phyloP scores from a whole-genome alignment of 2,888 invertebrate genomes.

The Cristatella mucedo region DNA sequence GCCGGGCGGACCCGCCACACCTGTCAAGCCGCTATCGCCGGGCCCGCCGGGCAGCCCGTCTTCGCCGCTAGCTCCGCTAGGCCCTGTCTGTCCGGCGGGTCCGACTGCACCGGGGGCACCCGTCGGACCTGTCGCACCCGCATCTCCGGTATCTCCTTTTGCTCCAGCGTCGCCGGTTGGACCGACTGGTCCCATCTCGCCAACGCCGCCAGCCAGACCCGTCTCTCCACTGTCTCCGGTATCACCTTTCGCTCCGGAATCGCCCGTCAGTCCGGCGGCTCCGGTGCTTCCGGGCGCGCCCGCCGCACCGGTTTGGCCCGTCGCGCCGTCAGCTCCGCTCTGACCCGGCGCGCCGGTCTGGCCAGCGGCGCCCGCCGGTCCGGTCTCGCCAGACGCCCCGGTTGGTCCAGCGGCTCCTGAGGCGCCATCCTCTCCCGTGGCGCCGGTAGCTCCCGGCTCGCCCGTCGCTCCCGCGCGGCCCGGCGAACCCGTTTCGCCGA shows the following conservation, averaged over 20 bases:
- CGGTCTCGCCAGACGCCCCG: conserved; percentile 1
- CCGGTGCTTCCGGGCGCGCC: neutral
- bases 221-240: too few species aligned
- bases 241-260: too few species aligned
- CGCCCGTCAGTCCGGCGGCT: neutral
- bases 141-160: too few species aligned
- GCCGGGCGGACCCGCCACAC: neutral
- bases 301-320: neutral
- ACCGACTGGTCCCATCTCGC: too few species aligned
- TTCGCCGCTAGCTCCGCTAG: neutral
- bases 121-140: too few species aligned
- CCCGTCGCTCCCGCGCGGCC: neutral
- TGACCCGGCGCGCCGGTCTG: neutral
- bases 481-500: neutral
- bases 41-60: neutral
- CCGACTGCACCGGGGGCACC: neutral
- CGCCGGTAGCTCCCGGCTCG: too few species aligned
- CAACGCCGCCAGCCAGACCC: too few species aligned
- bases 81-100: neutral
- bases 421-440: too few species aligned
- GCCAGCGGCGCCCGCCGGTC: neutral
- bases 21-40: neutral
- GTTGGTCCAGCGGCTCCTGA: conserved; percentile 1
- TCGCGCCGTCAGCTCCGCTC: too few species aligned
- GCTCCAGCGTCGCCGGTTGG: too few species aligned